Evolutionary conservation across 2,888 invertebrate genomes (phyloP).

Genomic region (Drosophila eohydei): DNA sequence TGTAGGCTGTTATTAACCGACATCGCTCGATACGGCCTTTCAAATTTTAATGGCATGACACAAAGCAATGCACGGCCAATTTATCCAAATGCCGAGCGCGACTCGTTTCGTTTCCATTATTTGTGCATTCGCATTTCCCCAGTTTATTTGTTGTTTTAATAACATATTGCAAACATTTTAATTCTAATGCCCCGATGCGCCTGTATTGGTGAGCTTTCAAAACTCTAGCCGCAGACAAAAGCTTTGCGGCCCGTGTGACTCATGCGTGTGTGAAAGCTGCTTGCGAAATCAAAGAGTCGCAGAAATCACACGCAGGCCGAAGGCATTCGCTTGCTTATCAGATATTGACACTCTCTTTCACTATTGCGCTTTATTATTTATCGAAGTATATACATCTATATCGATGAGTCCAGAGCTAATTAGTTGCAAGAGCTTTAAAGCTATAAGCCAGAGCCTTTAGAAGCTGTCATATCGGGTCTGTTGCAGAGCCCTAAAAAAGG

Average conservation of each 20-base stretch:
- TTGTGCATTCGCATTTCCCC: constrained; percentile 12
- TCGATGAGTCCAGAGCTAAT: not conserved
- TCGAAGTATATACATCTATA: not conserved
- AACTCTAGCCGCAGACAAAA: not conserved
- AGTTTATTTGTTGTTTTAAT: constrained; percentile 33
- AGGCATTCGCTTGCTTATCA: constrained; percentile 33
- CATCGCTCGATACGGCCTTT: constrained; percentile 65
- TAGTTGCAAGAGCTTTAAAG: not conserved
- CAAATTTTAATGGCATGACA: constrained; percentile 70
- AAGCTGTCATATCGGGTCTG: not conserved
- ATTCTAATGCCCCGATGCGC: constrained; percentile 33
- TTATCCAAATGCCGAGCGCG: constrained; percentile 11
- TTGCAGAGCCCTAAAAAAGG: constrained; percentile 9
- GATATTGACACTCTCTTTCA: constrained; percentile 35
- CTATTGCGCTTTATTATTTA: not conserved
- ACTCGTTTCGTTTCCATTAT: constrained; percentile 13
- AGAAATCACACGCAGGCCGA: not conserved
- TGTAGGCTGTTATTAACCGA: constrained; percentile 74
- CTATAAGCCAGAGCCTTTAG: not conserved
- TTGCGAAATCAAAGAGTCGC: not conserved
- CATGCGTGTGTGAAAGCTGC: constrained; percentile 14
- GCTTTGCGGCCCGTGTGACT: constrained; percentile 20
- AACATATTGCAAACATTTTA: constrained; percentile 31
- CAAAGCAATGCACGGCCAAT: constrained; percentile 56
- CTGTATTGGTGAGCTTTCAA: constrained; percentile 22